Evolutionary conservation across 2,888 invertebrate species (phyloP).

Genomic region (Nymphalis c-album): DNA sequence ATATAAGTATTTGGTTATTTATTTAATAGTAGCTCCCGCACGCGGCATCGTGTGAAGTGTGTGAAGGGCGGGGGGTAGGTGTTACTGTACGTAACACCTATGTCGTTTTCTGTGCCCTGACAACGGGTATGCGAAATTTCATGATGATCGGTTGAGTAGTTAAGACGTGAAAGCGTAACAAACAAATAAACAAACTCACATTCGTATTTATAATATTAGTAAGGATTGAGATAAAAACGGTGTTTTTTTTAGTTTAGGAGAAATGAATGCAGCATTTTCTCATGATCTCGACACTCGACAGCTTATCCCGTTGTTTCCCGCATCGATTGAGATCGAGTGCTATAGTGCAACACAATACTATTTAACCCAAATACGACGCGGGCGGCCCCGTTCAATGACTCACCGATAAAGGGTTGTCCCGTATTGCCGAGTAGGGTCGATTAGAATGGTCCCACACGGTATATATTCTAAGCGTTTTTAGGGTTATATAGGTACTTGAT

Average conservation of each 20-base stretch:
- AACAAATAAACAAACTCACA: not conserved
- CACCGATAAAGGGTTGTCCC: conserved; percentile 36
- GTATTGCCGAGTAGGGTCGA: conserved; percentile 17
- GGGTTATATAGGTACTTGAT: not conserved
- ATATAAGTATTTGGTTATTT: too few relatives aligned
- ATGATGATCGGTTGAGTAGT: too few relatives aligned
- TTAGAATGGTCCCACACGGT: conserved; percentile 25
- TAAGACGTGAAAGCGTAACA: too few relatives aligned
- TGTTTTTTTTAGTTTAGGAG: not conserved
- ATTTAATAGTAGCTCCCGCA: too few relatives aligned
- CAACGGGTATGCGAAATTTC: too few relatives aligned
- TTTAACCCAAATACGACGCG: conserved; percentile 39
- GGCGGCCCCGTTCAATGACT: conserved; percentile 37
- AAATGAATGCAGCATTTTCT: conserved; percentile 11
- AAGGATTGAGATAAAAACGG: not conserved
- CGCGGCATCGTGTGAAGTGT: too few relatives aligned
- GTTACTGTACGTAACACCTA: too few relatives aligned
- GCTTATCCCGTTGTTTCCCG: conserved; percentile 23
- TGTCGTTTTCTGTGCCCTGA: too few relatives aligned
- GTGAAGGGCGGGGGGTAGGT: too few relatives aligned
- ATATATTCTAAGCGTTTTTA: conserved; percentile 16
- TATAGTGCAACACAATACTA: conserved; percentile 36
- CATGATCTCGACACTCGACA: conserved; percentile 25
- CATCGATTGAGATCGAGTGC: conserved; percentile 26
- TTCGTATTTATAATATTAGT: not conserved